phyloP scores from a whole-genome alignment of 2,888 invertebrate genomes.

The Panopea generosa region DNA sequence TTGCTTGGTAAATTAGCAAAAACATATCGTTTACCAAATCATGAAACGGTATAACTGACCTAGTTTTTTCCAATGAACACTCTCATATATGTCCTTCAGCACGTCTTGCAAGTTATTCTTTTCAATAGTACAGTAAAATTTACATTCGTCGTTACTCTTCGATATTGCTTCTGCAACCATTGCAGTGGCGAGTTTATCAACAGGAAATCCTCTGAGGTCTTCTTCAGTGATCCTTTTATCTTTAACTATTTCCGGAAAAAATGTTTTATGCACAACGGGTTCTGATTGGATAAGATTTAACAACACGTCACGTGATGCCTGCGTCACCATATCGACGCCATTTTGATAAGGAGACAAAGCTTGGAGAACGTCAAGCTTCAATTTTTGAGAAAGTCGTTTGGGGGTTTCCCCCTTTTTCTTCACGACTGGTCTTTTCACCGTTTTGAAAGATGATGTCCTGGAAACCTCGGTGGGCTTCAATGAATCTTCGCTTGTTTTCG shows the following conservation, averaged over 20 bases:
- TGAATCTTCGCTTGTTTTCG: neutral
- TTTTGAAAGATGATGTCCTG: constrained; percentile 50
- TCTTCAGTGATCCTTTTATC: constrained; percentile 63
- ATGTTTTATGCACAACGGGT: constrained; percentile 74
- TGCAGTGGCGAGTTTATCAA: constrained; percentile 74
- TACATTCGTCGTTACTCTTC: constrained; percentile 75
- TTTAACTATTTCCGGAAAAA: constrained; percentile 76
- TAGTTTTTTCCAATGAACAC: constrained; percentile 83
- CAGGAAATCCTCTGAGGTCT: constrained; percentile 74
- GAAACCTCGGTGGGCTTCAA: constrained; percentile 16
- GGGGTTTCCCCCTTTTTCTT: constrained; percentile 29
- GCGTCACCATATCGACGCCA: constrained; percentile 75
- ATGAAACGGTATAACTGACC: no score
- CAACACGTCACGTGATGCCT: constrained; percentile 77
- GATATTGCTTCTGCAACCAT: constrained; percentile 78
- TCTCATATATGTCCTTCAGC: constrained; percentile 75
- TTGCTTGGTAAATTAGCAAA: no score
- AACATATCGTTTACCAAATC: no score
- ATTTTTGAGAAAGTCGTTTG: constrained; percentile 14
- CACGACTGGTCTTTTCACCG: constrained; percentile 46
- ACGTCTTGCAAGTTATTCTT: constrained; percentile 69
- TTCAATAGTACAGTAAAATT: constrained; percentile 77
- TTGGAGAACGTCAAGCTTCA: constrained; percentile 75
- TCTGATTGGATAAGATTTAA: constrained; percentile 77
- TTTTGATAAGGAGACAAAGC: constrained; percentile 75